A percentile compares a stretch with the other conserved stretches of the same genome.
Conservation (phyloP, 1,140 invertebrate species). For the Pararge aegeria region DNA sequence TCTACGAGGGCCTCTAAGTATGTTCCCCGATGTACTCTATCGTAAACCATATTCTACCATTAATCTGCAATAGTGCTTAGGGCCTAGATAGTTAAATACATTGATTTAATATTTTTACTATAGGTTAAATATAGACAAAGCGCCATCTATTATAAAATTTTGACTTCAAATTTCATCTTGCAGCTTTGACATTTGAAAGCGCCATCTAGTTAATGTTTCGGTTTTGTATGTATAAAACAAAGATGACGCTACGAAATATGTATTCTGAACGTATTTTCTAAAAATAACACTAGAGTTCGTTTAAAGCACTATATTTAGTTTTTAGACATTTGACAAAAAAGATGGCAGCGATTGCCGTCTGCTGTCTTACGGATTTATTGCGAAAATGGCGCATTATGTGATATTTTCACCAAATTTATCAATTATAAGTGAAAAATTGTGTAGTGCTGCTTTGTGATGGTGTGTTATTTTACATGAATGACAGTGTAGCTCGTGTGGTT, state of each 20-base stretch:
- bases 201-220: slow-evolving; percentile 21
- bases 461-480: slow-evolving; percentile 71
- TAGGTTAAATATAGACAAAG: neutral
- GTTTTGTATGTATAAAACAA: slow-evolving; percentile 8
- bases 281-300: slow-evolving; percentile 79
- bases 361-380: slow-evolving; percentile 73
- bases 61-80: no score
- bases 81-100: no score
- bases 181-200: neutral
- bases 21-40: no score
- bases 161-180: no score
- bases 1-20: no score
- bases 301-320: slow-evolving; percentile 75
- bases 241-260: slow-evolving; percentile 56
- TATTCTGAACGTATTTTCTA: slow-evolving; percentile 65
- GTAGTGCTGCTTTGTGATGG: slow-evolving; percentile 75
- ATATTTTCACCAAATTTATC: slow-evolving; percentile 76
- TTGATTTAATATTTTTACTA: no score
- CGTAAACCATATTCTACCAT: no score
- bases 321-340: slow-evolving; percentile 79
- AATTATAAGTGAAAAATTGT: slow-evolving; percentile 77
- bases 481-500: slow-evolving; percentile 72
- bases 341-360: slow-evolving; percentile 72
- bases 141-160: neutral
- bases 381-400: slow-evolving; percentile 79